Evolutionary conservation across 2,113 vertebrate species (phyloP).

Genomic region (Struthidea cinerea): DNA sequence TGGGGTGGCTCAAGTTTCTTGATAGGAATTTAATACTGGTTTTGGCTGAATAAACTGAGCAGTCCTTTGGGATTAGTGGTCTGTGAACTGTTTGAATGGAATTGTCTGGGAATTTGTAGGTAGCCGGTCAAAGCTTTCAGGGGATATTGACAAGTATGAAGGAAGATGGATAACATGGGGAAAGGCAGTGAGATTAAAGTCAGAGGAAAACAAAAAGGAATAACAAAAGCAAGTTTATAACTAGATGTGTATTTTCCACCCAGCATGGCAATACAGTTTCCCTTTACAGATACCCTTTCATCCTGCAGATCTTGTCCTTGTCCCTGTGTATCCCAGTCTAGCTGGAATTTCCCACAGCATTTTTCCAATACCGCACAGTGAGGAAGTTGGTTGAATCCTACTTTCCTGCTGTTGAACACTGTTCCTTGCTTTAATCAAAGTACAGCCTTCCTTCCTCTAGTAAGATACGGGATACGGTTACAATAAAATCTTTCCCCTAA

Average conservation of each 20-base stretch:
- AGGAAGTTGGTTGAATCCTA: neutral
- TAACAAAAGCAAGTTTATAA: neutral
- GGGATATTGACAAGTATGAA: neutral
- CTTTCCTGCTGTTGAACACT: neutral
- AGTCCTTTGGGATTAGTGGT: neutral
- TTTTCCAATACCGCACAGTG: neutral
- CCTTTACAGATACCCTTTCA: neutral
- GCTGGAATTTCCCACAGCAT: neutral
- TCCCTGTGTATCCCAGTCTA: neutral
- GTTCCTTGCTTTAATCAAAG: neutral
- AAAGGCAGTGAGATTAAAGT: neutral
- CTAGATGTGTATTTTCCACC: neutral
- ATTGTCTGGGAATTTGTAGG: neutral
- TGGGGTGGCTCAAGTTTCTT: neutral
- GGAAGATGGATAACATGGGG: neutral
- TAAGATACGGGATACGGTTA: neutral
- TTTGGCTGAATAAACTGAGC: neutral
- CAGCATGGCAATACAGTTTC: neutral
- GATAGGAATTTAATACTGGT: neutral
- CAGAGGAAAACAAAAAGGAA: neutral
- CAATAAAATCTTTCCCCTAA: neutral
- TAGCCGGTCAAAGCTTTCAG: neutral
- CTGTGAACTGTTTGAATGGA: neutral
- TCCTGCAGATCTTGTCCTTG: neutral
- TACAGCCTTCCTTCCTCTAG: neutral